Base-by-base conservation (phyloP, 2,888 invertebrate species). In the Epirrhoe alternata region DNA sequence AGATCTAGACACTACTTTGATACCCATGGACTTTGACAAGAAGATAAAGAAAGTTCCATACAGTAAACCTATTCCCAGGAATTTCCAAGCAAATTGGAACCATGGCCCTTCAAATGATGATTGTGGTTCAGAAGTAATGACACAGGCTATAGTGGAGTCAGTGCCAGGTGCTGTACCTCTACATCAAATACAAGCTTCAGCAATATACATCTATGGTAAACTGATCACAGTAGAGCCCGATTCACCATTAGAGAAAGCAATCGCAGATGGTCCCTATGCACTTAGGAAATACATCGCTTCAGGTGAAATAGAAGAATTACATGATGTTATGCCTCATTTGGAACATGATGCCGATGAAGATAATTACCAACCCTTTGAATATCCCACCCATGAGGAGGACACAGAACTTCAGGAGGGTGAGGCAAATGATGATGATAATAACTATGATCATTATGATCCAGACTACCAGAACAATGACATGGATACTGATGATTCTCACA, bases 11-110 rank as follows among this genome's bases (percentile, higher is more conserved):
- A 94, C 95, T 8, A 94, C 94, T 71, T 89, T 94, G 67, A 82
- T 93, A 66, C 94, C 94, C 45, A 95, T 96, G 80, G 96, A 96
- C 47, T 95, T 96, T 84, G 94, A 94, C 65, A 96, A 96, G 84
- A 96, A 96, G 76, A 94, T 96, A 47, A 97, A 97, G 82, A 97
- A 97, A 85, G 97, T 98, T 61, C 98, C 99, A 6, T 99, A 98
- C 83, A 97, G 98, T 77, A 98, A 99, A 87, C 99, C 99, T 14
- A 98, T 99, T 85, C 99, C 99, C 2, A 96, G 97, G 78, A 97
- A 98, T 82, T 99, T 99, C 93, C 98, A 99, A 91, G 97, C 97
- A n/a, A 98, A 98, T 75, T 99, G 99, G 99, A 97, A 97, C 79
- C 97, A 97, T 84, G 96, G 96, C 61, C 88, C 90, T 35, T 94